phyloP scores from a whole-genome alignment of 2,888 invertebrate species.

The Pristionchus fissidentatus region DNA sequence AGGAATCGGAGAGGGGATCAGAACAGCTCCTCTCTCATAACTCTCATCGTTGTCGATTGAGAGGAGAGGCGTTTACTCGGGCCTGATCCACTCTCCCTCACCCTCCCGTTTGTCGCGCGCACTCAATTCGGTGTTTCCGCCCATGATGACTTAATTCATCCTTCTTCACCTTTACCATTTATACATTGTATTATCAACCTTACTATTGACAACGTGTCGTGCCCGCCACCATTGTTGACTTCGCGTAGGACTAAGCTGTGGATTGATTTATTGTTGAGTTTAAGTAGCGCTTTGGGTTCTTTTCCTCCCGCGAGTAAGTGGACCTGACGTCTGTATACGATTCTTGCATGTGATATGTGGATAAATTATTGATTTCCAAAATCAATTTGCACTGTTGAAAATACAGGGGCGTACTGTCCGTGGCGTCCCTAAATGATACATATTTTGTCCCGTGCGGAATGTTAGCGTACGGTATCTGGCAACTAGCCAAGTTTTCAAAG shows the following conservation, averaged over 20 bases:
- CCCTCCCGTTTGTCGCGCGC: neutral
- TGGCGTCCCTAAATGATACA: neutral
- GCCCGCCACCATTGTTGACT: neutral
- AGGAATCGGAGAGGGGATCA: neutral
- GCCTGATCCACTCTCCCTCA: neutral
- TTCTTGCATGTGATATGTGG: conserved; percentile 16
- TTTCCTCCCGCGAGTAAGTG: conserved; percentile 21
- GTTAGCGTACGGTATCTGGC: conserved; percentile 34
- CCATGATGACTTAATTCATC: conserved; percentile 49
- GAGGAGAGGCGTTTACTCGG: neutral
- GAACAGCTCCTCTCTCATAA: neutral
- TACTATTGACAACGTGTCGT: conserved; percentile 11
- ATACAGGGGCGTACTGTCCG: neutral
- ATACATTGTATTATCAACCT: neutral
- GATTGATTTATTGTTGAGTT: conserved; percentile 38
- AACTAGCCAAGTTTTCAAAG: neutral
- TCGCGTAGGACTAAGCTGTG: neutral
- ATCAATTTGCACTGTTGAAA: neutral
- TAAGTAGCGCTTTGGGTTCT: conserved; percentile 10
- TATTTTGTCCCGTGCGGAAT: neutral
- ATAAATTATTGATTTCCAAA: conserved; percentile 28
- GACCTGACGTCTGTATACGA: conserved; percentile 2
- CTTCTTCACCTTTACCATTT: conserved; percentile 24
- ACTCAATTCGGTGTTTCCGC: conserved; percentile 45
- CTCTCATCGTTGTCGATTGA: neutral